Base-by-base conservation (phyloP, 1,140 invertebrate genomes). In the Drosophila arawakana region DNA sequence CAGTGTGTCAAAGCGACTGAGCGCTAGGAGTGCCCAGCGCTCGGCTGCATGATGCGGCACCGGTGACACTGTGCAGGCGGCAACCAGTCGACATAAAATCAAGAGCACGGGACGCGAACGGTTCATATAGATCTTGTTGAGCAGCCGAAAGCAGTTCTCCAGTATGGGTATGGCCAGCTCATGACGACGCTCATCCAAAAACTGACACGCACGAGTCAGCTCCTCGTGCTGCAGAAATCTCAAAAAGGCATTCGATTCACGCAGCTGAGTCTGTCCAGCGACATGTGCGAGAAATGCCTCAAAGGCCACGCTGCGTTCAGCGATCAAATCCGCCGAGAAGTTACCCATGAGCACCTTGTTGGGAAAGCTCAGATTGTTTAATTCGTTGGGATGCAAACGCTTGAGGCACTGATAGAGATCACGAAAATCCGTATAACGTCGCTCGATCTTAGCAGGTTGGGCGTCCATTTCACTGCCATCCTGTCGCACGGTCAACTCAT, bases 381-480 rank as follows among this genome's bases (percentile, higher is more conserved):
- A 92, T 50, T 95, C 81, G 11, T 93, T 49, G 5, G 95, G 94
- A 92, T 94, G 94, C 49, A 94, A 93, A 65, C 94, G 94, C 73
- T 94, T 94, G 2, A 97, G 91, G 3, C 93, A 91, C 75, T 94
- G 93, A 91, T 95, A 96, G 3, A 97, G 92, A 60, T 94, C 94
- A 13, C 95, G 92, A 92, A 97, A 97, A 79, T 97, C 95, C 7
- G 96, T 96, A 80, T 97, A 97, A 76, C 96, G 93, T 68, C 96
- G 93, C 79, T 96, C 95, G 37, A 97, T 94, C 35, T 94, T 93
- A 0, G 94, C 95, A 15, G 95, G 95, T 62, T 94, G 93, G 34
- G 91, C 81, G 91, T 95, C 95, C 71, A 93, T 92, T 11, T 73
- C 81, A 8, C 55, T 76, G 4, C 93, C 91, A 78, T 94, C 93